These are phyloP conservation scores for Passer domesticus DNA, from an alignment of 2,113 vertebrate genomes.

Conservation along the genomic window DNA sequence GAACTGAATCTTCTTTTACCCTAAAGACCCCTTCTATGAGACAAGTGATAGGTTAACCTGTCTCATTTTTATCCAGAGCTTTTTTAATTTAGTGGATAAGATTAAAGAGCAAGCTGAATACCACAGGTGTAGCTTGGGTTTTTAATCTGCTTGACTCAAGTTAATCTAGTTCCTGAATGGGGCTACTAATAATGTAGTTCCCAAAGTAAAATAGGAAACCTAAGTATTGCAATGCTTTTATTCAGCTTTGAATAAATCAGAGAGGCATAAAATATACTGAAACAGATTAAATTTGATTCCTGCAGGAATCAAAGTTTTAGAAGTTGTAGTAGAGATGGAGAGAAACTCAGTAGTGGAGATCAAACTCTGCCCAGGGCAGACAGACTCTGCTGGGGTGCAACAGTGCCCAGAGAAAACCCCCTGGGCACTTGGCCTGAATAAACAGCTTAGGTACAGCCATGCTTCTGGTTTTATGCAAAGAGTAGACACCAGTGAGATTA, in stretches of 20 bases:
- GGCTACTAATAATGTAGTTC: constrained; percentile 17
- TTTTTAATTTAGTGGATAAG: constrained; percentile 51
- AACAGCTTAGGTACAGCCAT: not conserved
- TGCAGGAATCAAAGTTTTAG: not conserved
- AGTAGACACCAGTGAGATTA: not conserved
- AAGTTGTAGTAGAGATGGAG: not conserved
- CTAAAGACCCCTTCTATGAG: not conserved
- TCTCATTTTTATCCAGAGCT: constrained; percentile 27
- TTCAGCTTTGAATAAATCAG: constrained; percentile 19
- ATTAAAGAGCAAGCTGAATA: not conserved
- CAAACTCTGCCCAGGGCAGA: not conserved
- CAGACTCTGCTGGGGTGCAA: accelerated
- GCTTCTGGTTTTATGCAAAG: not conserved
- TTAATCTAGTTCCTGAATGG: constrained; percentile 29
- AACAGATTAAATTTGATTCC: constrained; percentile 53
- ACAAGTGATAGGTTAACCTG: constrained; percentile 25
- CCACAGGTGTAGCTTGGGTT: constrained; percentile 1
- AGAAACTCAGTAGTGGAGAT: not conserved
- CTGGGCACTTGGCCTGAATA: not conserved
- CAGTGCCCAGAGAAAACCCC: not conserved
- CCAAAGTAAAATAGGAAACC: not conserved
- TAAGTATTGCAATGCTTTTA: constrained; percentile 26
- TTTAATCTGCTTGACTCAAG: constrained; percentile 50
- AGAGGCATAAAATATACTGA: constrained; percentile 33
- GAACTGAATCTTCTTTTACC: not conserved